Evolutionary conservation across 2,113 vertebrate genomes (phyloP), one percentile per base, ranked within the genome.

Genomic region (Cynocephalus volans): DNA sequence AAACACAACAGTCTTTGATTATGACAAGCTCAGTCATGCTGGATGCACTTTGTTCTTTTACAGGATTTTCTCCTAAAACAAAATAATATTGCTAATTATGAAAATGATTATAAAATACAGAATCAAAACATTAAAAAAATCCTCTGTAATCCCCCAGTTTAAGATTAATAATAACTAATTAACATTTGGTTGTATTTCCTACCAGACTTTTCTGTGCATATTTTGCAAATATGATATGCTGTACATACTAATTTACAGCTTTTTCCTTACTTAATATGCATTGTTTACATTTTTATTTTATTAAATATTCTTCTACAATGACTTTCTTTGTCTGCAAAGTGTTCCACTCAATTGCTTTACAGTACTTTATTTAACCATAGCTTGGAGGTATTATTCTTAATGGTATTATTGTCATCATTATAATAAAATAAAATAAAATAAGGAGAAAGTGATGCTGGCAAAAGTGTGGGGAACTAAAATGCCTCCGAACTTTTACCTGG

Each of bases 81-180:
- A 96, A 95, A 84, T 50, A 83, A 21, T 85, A 82, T 65, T 72
- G 64, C 72, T 85, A 92, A 96, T 94, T 93, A 85, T 56, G 81
- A 84, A 96, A 69, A 79, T 48, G 50, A 92, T 75, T 92, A 58
- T 65, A 92, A 91, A 96, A 86, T n/a, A 85, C 41, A 89, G 83
- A 90, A 56, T 94, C 62, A 90, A 95, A 95, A 95, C 45, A 50
- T 58, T 79, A 36, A 62, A 91, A 85, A 86, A 75, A 45, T 88
- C 28, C 45, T 15, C 48, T 90, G 9, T 83, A 54, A 90, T 83
- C 62, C 24, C 19, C 4, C 56, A 88, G 60, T 90, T 93, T 90
- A 96, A 95, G 67, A 83, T 96, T 50, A 89, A 83, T 95, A 92
- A 96, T 86, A 90, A 93, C 84, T 64, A 90, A 90, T 83, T 96